These are phyloP conservation scores for Neomorphus geoffroyi DNA, from an alignment of 2,797 vertebrate species.

Conservation along the genomic window DNA sequence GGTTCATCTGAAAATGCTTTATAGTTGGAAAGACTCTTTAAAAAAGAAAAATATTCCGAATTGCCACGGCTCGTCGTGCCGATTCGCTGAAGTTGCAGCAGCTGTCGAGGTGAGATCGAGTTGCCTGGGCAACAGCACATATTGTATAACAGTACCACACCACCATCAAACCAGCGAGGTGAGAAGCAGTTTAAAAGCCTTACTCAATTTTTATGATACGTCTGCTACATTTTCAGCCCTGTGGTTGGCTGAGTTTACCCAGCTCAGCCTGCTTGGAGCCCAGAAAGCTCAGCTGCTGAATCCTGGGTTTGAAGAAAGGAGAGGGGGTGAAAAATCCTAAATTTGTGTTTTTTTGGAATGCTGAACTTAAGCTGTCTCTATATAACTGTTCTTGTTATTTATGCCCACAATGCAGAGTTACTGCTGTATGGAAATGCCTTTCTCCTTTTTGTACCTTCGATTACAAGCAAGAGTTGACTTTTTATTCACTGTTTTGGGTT, in stretches of 20 bases:
- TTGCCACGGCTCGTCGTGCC: neutral
- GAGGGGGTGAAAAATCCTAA: neutral
- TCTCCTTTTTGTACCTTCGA: neutral
- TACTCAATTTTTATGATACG: slow-evolving; percentile 61
- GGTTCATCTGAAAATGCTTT: slow-evolving; percentile 36
- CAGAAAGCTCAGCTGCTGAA: slow-evolving; percentile 20
- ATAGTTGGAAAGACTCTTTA: slow-evolving; percentile 25
- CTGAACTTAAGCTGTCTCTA: neutral
- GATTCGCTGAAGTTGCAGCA: slow-evolving; percentile 30
- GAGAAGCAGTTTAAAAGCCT: slow-evolving; percentile 67
- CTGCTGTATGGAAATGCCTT: neutral
- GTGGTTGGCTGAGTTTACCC: slow-evolving; percentile 50
- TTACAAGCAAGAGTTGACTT: neutral
- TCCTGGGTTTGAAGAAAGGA: neutral
- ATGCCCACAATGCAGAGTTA: neutral
- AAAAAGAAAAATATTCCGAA: neutral
- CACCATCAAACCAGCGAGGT: slow-evolving; percentile 61
- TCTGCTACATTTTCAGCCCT: slow-evolving; percentile 57
- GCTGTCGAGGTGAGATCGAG: slow-evolving; percentile 63
- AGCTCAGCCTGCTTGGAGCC: slow-evolving; percentile 14
- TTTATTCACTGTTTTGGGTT: neutral
- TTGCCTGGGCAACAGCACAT: slow-evolving; percentile 64
- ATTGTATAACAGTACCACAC: slow-evolving; percentile 56
- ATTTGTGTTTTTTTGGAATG: neutral
- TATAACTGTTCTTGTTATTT: neutral